Evolutionary conservation across 2,113 vertebrate genomes (phyloP).

Genomic region (Castor canadensis): DNA sequence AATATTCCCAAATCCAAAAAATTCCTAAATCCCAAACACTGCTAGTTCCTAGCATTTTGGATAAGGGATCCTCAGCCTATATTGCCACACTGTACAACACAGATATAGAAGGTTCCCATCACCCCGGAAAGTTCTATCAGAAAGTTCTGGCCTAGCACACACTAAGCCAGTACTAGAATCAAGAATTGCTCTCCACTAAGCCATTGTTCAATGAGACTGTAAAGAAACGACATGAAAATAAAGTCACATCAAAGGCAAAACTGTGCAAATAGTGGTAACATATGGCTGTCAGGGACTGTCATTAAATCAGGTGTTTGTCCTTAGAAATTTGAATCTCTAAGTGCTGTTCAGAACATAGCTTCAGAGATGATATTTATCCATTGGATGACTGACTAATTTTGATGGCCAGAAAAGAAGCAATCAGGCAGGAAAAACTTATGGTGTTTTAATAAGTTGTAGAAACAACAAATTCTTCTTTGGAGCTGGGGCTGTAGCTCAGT

Average conservation of each 20-base stretch:
- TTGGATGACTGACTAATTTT: background rate
- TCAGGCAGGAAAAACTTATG: background rate
- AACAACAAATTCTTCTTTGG: background rate
- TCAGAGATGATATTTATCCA: background rate
- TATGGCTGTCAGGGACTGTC: background rate
- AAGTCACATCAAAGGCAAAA: slow-evolving; percentile 22
- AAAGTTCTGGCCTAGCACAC: background rate
- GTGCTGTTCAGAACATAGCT: background rate
- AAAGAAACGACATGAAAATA: slow-evolving; percentile 1
- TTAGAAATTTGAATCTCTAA: slow-evolving; percentile 21
- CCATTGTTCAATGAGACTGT: background rate
- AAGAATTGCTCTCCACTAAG: background rate
- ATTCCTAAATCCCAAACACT: background rate
- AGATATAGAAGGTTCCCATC: background rate
- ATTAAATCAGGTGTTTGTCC: background rate
- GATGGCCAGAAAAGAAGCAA: background rate
- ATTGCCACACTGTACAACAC: background rate
- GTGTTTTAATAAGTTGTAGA: background rate
- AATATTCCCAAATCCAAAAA: background rate
- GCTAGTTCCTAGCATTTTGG: background rate
- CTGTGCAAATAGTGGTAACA: slow-evolving; percentile 27
- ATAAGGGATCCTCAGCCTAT: background rate
- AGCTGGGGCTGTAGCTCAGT: background rate
- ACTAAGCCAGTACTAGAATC: background rate
- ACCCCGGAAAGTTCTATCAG: background rate